Percentiles rank a stretch among this genome's conserved stretches.
phyloP scores from a whole-genome alignment of 1,140 invertebrate species.

The Bathynomus jamesi region DNA sequence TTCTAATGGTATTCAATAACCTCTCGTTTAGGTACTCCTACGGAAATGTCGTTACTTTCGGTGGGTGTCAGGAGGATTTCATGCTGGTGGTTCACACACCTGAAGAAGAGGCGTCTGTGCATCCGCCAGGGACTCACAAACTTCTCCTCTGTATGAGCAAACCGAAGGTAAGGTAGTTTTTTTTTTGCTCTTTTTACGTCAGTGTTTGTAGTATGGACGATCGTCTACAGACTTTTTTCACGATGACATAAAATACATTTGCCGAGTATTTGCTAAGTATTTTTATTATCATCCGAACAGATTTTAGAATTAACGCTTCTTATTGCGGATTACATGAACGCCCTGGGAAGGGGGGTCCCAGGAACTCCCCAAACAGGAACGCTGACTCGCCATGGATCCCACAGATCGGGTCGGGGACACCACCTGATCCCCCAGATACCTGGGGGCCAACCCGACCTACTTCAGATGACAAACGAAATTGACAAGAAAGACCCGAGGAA shows the following conservation, averaged over 20 bases:
- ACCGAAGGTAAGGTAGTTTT: conserved; percentile 60
- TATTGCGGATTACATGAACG: conserved; percentile 94
- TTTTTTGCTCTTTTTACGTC: neutral
- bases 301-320: conserved; percentile 83
- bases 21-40: conserved; percentile 60
- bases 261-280: too few relatives aligned
- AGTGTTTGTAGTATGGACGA: neutral
- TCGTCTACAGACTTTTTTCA: too few relatives aligned
- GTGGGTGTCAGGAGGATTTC: conserved; percentile 87
- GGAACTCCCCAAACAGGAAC: conserved; percentile 74
- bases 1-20: neutral
- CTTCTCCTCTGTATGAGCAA: conserved; percentile 82
- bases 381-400: conserved; percentile 62
- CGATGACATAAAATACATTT: too few relatives aligned
- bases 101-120: conserved; percentile 55
- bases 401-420: conserved; percentile 21
- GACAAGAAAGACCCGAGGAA: conserved; percentile 30
- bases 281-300: conserved; percentile 53
- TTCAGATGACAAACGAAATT: conserved; percentile 34
- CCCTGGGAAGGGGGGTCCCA: conserved; percentile 60
- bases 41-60: conserved; percentile 83
- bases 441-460: conserved; percentile 22
- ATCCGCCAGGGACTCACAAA: conserved; percentile 62
- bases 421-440: conserved; percentile 10
- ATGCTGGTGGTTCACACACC: conserved; percentile 72